A percentile compares a stretch with the other conserved stretches of the same genome.
phyloP scores from a whole-genome alignment of 2,113 vertebrate genomes.

The Galeopterus variegatus region DNA sequence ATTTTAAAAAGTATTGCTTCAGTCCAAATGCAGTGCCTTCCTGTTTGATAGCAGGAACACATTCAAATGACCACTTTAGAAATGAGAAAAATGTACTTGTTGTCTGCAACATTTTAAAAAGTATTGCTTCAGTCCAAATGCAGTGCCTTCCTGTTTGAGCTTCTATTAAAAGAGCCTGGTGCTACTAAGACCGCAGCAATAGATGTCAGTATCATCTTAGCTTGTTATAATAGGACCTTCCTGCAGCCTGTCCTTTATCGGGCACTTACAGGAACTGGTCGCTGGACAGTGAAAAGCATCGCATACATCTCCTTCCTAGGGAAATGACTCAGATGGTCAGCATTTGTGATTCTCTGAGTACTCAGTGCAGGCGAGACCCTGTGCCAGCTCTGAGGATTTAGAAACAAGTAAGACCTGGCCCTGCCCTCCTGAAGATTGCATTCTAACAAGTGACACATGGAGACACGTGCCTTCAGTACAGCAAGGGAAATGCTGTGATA shows the following conservation, averaged over 20 bases:
- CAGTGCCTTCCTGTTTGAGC: background rate
- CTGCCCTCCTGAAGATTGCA: background rate
- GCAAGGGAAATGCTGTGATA: background rate
- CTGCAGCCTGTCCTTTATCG: background rate
- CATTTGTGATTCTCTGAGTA: background rate
- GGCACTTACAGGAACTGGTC: background rate
- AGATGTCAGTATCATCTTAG: background rate
- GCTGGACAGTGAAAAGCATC: background rate
- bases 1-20: background rate
- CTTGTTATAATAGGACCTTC: background rate
- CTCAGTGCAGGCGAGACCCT: background rate
- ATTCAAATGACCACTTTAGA: background rate
- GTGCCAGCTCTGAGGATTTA: background rate
- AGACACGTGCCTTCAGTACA: background rate
- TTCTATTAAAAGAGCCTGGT: background rate
- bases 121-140: background rate
- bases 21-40: background rate
- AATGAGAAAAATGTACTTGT: background rate
- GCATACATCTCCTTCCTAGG: background rate
- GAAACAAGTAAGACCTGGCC: background rate
- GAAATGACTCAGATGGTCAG: background rate
- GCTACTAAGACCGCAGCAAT: background rate
- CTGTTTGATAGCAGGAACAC: background rate
- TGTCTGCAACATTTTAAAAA: background rate
- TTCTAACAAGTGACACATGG: background rate